These are phyloP conservation scores for Drosophila barbarae DNA, from an alignment of 2,888 invertebrate genomes.

Conservation along the genomic window DNA sequence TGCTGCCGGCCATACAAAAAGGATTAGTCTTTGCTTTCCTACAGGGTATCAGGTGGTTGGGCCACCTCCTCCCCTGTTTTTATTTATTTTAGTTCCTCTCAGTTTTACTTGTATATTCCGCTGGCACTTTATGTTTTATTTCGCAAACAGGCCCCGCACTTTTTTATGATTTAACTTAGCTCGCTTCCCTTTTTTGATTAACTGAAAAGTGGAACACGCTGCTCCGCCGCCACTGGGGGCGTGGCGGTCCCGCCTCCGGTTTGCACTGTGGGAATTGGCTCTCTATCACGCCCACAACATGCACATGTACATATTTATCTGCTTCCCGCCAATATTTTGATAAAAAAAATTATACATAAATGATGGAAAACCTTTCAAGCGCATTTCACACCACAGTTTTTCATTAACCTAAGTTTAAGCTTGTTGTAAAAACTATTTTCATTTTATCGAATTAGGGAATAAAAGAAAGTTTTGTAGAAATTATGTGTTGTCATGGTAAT, in stretches of 20 bases:
- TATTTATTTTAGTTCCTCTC: conserved; percentile 27
- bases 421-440: background rate
- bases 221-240: conserved; percentile 19
- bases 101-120: conserved; percentile 25
- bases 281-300: background rate
- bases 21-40: background rate
- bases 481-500: too few species aligned
- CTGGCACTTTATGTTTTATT: conserved; percentile 43
- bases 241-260: conserved; percentile 9
- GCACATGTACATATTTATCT: conserved; percentile 15
- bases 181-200: conserved; percentile 36
- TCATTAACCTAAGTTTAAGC: background rate
- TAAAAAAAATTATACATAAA: conserved; percentile 5
- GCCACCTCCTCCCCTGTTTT: background rate
- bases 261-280: conserved; percentile 31
- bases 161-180: conserved; percentile 46
- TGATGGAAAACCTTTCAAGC: background rate
- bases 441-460: background rate
- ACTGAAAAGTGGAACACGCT: conserved; percentile 44
- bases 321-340: background rate
- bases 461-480: too few species aligned
- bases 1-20: too few species aligned
- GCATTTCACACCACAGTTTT: background rate
- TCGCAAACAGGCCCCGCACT: conserved; percentile 31
- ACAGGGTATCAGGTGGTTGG: conserved; percentile 14